These are phyloP conservation scores for Melanotaenia nigrans DNA, from an alignment of 2,797 vertebrate species.

Conservation along the genomic window DNA sequence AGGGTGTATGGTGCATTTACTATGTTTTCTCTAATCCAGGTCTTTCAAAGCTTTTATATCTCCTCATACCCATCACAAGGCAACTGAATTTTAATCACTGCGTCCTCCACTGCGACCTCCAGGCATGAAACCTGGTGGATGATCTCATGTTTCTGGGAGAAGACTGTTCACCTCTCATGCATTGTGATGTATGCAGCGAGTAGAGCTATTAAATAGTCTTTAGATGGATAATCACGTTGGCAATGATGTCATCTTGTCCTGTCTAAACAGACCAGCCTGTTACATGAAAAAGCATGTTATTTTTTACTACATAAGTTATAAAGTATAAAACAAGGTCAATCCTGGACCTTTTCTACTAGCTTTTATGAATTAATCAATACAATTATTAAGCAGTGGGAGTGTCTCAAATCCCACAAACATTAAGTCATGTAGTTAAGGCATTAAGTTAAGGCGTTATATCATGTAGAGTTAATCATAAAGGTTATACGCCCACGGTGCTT, in stretches of 20 bases:
- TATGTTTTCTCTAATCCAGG: constrained; percentile 38
- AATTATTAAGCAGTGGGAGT: neutral
- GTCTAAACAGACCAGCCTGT: neutral
- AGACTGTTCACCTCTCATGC: constrained; percentile 29
- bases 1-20: constrained; percentile 55
- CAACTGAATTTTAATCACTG: constrained; percentile 58
- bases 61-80: constrained; percentile 7
- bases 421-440: constrained; percentile 3
- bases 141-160: constrained; percentile 38
- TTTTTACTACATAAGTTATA: neutral
- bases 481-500: constrained; percentile 11
- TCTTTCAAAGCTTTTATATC: constrained; percentile 48
- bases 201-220: constrained; percentile 19
- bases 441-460: neutral
- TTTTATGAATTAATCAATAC: neutral
- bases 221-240: constrained; percentile 25
- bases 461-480: constrained; percentile 18
- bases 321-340: neutral
- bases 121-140: constrained; percentile 44
- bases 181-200: constrained; percentile 22
- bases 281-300: neutral
- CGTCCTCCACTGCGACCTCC: constrained; percentile 66
- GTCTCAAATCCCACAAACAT: constrained; percentile 4
- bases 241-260: constrained; percentile 40
- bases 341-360: neutral